phyloP scores from a whole-genome alignment of 2,888 invertebrate species.

The Andrena haemorrhoa region DNA sequence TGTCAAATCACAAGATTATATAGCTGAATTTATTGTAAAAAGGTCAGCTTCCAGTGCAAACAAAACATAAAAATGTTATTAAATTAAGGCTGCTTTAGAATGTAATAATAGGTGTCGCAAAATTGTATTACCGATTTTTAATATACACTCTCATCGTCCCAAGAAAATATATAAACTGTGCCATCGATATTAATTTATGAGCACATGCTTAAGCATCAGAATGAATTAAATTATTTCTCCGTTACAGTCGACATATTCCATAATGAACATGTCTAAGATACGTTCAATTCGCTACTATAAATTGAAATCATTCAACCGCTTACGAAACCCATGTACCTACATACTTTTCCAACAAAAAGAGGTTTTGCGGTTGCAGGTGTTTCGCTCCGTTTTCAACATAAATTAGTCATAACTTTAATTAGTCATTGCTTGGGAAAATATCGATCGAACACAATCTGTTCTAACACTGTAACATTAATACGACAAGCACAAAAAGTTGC shows the following conservation, averaged over 20 bases:
- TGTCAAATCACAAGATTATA: too few relatives aligned
- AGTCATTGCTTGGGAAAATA: neutral
- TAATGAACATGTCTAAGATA: constrained; percentile 34
- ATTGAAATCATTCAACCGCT: constrained; percentile 54
- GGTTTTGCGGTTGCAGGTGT: constrained; percentile 55
- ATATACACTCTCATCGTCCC: too few relatives aligned
- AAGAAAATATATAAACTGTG: neutral
- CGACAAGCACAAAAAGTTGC: neutral
- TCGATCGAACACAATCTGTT: neutral
- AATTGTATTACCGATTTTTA: too few relatives aligned
- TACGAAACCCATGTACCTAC: constrained; percentile 51
- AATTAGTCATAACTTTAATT: constrained; percentile 7
- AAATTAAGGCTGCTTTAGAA: too few relatives aligned
- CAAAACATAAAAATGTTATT: too few relatives aligned
- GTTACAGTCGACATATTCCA: constrained; percentile 41
- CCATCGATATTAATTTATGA: neutral
- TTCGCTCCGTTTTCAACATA: constrained; percentile 55
- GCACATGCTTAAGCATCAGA: neutral
- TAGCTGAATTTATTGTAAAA: too few relatives aligned
- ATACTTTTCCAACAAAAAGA: constrained; percentile 62
- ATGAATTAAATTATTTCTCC: constrained; percentile 53
- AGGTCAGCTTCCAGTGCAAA: too few relatives aligned
- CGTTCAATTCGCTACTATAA: constrained; percentile 41
- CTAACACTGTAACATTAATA: neutral
- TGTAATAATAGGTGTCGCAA: too few relatives aligned